phyloP scores from a whole-genome alignment of 92 coral and sea anemone species.

The Zoanthus sansibaricus region DNA sequence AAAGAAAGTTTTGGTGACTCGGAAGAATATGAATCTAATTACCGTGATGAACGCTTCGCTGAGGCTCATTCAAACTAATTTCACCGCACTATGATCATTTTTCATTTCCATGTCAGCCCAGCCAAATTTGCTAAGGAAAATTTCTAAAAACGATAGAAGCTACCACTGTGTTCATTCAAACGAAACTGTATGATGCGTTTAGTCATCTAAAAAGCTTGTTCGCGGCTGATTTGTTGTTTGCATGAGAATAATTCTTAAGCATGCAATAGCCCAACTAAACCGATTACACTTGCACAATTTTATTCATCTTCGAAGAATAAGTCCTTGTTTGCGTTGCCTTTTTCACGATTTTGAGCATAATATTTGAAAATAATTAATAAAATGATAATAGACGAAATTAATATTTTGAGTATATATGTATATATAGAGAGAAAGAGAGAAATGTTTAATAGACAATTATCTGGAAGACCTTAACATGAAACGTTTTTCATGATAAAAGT shows the following conservation, averaged over 20 bases:
- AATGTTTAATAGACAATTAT: neutral
- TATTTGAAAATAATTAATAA: neutral
- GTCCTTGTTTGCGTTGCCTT: neutral
- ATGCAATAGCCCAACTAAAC: neutral
- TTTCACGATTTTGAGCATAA: neutral
- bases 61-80: neutral
- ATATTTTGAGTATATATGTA: no score
- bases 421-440: no score
- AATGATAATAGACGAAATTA: no score
- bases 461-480: neutral
- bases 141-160: no score
- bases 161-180: no score
- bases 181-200: neutral
- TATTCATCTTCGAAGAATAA: neutral
- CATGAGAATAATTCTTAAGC: neutral
- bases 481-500: neutral
- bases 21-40: neutral
- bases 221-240: neutral
- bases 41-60: no score
- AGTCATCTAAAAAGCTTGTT: no score
- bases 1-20: neutral
- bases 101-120: neutral
- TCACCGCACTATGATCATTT: neutral
- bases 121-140: no score
- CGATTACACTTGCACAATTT: neutral